These are phyloP conservation scores for Leucoraja ocellata DNA, from an alignment of 2,797 vertebrate species.

Conservation along the genomic window DNA sequence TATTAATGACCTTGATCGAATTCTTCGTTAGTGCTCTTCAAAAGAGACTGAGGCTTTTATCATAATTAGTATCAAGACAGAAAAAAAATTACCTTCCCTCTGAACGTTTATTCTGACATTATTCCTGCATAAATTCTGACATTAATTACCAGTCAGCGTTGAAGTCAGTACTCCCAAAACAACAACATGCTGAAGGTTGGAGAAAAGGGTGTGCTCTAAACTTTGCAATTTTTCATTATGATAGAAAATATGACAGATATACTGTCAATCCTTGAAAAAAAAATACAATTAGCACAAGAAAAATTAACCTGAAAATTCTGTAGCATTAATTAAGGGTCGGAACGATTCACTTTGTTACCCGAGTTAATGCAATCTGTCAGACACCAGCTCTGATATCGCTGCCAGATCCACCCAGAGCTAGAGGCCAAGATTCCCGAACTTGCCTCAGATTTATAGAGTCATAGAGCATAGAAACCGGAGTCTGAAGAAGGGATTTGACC, in stretches of 20 bases:
- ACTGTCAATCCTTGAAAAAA: background rate
- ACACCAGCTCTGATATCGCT: background rate
- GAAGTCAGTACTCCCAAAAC: background rate
- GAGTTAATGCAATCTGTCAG: background rate
- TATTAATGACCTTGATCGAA: background rate
- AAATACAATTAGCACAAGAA: background rate
- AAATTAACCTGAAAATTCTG: slow-evolving; percentile 17
- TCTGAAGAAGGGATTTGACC: no score
- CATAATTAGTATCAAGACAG: background rate
- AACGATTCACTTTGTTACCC: background rate
- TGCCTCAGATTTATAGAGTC: background rate
- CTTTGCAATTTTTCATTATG: background rate
- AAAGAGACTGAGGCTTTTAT: background rate
- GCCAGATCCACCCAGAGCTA: background rate
- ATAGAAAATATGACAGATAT: background rate
- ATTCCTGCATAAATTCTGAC: background rate
- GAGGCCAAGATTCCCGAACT: background rate
- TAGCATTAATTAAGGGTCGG: background rate
- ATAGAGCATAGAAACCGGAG: no score
- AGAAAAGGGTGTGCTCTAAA: background rate
- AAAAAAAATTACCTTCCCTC: background rate
- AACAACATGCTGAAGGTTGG: background rate
- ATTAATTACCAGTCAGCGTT: background rate
- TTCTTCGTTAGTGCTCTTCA: background rate
- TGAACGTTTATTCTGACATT: background rate